These are phyloP conservation scores for Laothoe populi DNA, from an alignment of 2,888 invertebrate species.

Conservation along the genomic window DNA sequence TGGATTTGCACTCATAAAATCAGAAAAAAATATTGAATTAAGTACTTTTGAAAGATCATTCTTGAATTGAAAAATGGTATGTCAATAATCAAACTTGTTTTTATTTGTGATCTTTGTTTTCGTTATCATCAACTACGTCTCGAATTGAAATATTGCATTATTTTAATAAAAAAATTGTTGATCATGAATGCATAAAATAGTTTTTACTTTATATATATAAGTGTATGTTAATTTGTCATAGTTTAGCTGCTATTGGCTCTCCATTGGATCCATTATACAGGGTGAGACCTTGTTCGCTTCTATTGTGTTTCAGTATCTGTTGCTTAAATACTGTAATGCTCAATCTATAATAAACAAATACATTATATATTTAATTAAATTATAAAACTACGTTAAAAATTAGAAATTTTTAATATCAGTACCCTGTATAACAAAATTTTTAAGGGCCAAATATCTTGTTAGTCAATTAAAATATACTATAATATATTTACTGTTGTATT, in stretches of 20 bases:
- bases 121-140: background rate
- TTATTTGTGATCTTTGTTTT: too few species aligned
- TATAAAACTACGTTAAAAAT: background rate
- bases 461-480: slow-evolving; percentile 60
- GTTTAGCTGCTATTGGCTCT: slow-evolving; percentile 24
- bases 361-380: background rate
- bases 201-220: slow-evolving; percentile 3
- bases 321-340: background rate
- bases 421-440: slow-evolving; percentile 25
- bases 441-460: slow-evolving; percentile 52
- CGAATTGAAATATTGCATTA: background rate
- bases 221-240: slow-evolving; percentile 18
- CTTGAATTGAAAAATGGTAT: too few species aligned
- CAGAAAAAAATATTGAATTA: too few species aligned
- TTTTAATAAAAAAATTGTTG: background rate
- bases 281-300: background rate
- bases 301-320: background rate
- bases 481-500: slow-evolving; percentile 57
- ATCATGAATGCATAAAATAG: slow-evolving; percentile 5
- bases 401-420: background rate
- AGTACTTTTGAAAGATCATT: too few species aligned
- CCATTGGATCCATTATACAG: slow-evolving; percentile 32
- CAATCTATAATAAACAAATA: background rate
- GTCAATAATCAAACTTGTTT: too few species aligned
- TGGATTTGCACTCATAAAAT: too few species aligned